phyloP scores from a whole-genome alignment of 2,113 vertebrate species.

The Peromyscus leucopus region DNA sequence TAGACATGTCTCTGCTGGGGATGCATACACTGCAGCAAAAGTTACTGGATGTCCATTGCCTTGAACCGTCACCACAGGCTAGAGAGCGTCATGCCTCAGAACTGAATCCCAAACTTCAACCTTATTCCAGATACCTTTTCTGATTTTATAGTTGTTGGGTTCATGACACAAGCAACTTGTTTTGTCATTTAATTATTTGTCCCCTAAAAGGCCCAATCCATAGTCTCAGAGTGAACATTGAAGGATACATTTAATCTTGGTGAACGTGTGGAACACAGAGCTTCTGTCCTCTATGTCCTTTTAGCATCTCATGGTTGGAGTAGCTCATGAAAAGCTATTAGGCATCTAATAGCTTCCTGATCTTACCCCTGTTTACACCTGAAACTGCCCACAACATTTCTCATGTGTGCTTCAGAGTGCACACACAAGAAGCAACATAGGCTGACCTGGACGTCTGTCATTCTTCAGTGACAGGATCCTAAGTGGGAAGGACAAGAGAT shows the following conservation, averaged over 20 bases:
- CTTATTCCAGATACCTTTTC: slow-evolving; percentile 93
- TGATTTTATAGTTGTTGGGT: slow-evolving; percentile 92
- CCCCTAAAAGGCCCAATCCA: slow-evolving; percentile 92
- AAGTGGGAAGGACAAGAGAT: background rate
- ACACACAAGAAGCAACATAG: background rate
- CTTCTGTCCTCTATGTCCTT: slow-evolving; percentile 91
- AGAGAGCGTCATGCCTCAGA: slow-evolving; percentile 91
- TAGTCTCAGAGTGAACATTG: slow-evolving; percentile 91
- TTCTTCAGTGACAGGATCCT: background rate
- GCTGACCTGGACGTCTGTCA: background rate
- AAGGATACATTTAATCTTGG: slow-evolving; percentile 90
- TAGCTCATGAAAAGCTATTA: slow-evolving; percentile 91
- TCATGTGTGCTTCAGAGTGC: background rate
- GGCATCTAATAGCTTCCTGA: background rate
- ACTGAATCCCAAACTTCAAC: slow-evolving; percentile 92
- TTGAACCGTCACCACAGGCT: slow-evolving; percentile 92
- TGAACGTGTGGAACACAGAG: slow-evolving; percentile 87
- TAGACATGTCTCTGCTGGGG: slow-evolving; percentile 93
- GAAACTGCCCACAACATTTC: background rate
- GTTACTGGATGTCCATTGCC: slow-evolving; percentile 93
- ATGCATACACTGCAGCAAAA: slow-evolving; percentile 94
- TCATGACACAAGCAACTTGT: slow-evolving; percentile 94
- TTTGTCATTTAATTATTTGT: slow-evolving; percentile 94
- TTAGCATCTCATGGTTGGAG: slow-evolving; percentile 91
- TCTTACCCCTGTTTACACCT: background rate